Base-by-base conservation (phyloP, 2,888 invertebrate genomes). In the Philereme transversata region DNA sequence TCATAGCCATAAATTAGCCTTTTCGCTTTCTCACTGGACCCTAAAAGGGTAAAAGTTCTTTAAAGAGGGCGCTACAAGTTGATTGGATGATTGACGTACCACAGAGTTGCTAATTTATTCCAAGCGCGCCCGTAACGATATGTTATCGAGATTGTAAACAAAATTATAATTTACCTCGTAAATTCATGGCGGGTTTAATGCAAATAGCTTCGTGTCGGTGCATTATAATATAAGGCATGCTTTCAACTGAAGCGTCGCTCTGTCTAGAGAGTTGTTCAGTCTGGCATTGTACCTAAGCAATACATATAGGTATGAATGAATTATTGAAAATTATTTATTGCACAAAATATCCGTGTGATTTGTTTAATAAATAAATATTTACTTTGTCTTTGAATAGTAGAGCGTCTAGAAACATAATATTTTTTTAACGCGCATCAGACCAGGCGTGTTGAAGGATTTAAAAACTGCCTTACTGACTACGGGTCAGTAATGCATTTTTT, bases 1-100 rank as follows among this genome's bases (percentile, higher is more conserved):
- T 22, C 22, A n/a, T 36, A 51, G 51, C 7, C 8, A 5, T 22
- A 22, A 36, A n/a, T 11, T 11, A 46, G 22, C 6, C 41, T 11
- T 54, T 54, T 62, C 57, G 38, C 57, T 66, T 64, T 64, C 55
- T 46, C 33, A 47, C 41, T 33, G 65, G 50, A 57, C 69, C 67
- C 65, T 69, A 70, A 69, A 67, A 60, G 59, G 48, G 43, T 38
- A 8, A 22, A 51, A 50, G 55, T 68, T 62, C 52, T 68, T 57
- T 69, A 65, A 70, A 71, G 73, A 70, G 77, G 76, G 72, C 79
- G 75, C 78, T 77, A 74, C 79, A 70, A 75, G 76, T 79, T 84
- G 89, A 88, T 87, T 83, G 87, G 84, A 83, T 90, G 90, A 90
- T 90, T 88, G 90, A 89, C 86, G 84, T 74, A 67, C 76, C 78